A percentile compares a stretch with the other conserved stretches of the same genome.
These are phyloP conservation scores for Limnephilus rhombicus DNA, from an alignment of 2,888 invertebrate species.

Conservation along the genomic window DNA sequence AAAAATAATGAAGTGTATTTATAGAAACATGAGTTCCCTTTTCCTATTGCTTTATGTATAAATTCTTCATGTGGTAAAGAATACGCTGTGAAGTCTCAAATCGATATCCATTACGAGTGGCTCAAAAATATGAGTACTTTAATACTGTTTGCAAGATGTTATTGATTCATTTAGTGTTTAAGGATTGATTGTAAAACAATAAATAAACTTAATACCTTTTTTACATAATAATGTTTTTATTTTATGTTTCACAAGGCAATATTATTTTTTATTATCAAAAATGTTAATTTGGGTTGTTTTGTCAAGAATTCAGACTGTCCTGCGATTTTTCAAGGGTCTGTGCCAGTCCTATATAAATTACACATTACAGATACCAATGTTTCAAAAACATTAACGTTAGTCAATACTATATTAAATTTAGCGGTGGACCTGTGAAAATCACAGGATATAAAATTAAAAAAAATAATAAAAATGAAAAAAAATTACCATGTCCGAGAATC, in stretches of 20 bases:
- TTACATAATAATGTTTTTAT: background rate
- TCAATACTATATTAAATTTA: too few species aligned
- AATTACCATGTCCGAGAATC: too few species aligned
- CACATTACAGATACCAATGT: too few species aligned
- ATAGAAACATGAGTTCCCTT: background rate
- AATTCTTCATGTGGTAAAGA: constrained; percentile 1
- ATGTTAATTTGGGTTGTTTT: too few species aligned
- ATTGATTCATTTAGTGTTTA: background rate
- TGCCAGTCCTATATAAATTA: too few species aligned
- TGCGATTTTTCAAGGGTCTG: too few species aligned
- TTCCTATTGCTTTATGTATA: background rate
- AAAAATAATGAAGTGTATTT: background rate
- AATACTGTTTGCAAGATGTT: background rate
- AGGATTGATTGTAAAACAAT: background rate
- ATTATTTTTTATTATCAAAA: too few species aligned
- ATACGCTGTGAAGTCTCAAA: background rate
- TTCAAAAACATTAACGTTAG: too few species aligned
- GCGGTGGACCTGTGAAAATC: too few species aligned
- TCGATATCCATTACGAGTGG: background rate
- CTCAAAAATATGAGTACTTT: background rate
- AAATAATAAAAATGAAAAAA: too few species aligned
- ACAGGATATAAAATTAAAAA: too few species aligned
- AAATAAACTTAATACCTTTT: background rate
- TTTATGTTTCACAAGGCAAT: background rate
- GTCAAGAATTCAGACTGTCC: too few species aligned